Conservation (phyloP, 2,797 vertebrate species). For the Anolis apletophallus region DNA sequence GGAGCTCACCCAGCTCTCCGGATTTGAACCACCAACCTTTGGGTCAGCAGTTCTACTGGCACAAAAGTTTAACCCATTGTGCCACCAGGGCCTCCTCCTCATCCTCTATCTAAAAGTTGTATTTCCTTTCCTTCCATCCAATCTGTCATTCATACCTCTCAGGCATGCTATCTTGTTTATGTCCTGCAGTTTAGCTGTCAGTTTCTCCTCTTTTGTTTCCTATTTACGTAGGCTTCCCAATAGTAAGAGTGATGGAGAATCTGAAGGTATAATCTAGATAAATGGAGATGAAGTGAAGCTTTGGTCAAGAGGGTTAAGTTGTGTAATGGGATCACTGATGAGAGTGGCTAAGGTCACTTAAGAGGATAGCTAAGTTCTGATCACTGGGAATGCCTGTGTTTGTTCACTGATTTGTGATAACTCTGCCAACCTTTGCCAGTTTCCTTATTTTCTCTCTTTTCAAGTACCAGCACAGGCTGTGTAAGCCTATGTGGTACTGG, state of each 20-base stretch:
- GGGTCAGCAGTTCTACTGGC: too few species aligned
- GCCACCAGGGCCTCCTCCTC: too few species aligned
- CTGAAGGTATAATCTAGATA: constrained; percentile 5
- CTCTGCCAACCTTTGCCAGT: not conserved
- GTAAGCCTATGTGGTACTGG: not conserved
- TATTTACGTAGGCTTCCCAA: not conserved
- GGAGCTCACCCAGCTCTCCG: too few species aligned
- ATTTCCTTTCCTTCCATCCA: not conserved
- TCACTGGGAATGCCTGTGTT: rapidly evolving
- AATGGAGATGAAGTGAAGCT: constrained; percentile 15
- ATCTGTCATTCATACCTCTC: not conserved
- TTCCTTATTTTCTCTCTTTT: not conserved
- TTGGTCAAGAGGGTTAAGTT: constrained; percentile 42
- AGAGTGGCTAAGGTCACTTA: constrained; percentile 1
- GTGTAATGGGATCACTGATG: constrained; percentile 34
- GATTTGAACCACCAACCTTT: too few species aligned
- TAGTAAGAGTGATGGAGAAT: not conserved
- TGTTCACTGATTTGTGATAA: constrained; percentile 13
- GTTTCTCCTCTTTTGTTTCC: not conserved
- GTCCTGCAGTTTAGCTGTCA: not conserved
- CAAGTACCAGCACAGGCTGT: not conserved
- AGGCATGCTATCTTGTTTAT: not conserved
- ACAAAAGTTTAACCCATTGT: too few species aligned
- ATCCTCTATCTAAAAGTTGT: not conserved
- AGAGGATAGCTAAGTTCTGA: constrained; percentile 30